A percentile compares a stretch with the other conserved stretches of the same genome.
phyloP scores from a whole-genome alignment of 2,888 invertebrate species.

The Cacoxenus indagator region DNA sequence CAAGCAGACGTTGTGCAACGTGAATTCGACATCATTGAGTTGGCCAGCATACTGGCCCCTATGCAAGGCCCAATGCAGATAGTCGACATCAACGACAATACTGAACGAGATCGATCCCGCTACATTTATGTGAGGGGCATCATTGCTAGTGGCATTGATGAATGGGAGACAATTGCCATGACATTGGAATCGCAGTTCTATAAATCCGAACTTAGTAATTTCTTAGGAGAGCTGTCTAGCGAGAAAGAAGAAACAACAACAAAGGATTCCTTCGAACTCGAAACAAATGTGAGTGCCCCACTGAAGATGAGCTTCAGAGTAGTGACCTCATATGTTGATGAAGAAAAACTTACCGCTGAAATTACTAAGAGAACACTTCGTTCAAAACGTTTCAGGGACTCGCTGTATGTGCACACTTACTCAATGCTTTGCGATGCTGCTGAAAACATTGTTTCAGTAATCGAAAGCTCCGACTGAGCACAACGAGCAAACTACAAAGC shows the following conservation, averaged over 20 bases:
- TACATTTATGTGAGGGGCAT: slow-evolving; percentile 55
- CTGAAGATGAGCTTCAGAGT: background rate
- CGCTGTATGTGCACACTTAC: slow-evolving; percentile 63
- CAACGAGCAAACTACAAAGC: background rate
- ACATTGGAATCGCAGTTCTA: slow-evolving; percentile 48
- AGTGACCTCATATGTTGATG: slow-evolving; percentile 16
- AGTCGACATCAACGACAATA: slow-evolving; percentile 24
- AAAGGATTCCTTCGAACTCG: background rate
- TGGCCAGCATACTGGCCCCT: slow-evolving; percentile 35
- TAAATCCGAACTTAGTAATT: slow-evolving; percentile 43
- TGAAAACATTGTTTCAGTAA: slow-evolving; percentile 63
- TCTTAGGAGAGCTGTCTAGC: background rate
- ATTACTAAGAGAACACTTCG: slow-evolving; percentile 36
- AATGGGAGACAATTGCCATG: slow-evolving; percentile 48
- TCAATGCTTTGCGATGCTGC: slow-evolving; percentile 52
- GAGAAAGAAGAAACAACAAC: background rate
- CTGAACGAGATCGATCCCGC: slow-evolving; percentile 44
- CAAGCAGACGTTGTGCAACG: slow-evolving; percentile 30
- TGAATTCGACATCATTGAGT: slow-evolving; percentile 29
- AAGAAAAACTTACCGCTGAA: slow-evolving; percentile 14
- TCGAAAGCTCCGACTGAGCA: slow-evolving; percentile 54
- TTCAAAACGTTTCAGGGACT: slow-evolving; percentile 54
- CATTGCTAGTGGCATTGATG: slow-evolving; percentile 50
- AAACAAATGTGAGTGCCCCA: background rate
- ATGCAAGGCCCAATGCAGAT: slow-evolving; percentile 38